phyloP scores from a whole-genome alignment of 2,888 invertebrate genomes.

The Eilema griseolum region DNA sequence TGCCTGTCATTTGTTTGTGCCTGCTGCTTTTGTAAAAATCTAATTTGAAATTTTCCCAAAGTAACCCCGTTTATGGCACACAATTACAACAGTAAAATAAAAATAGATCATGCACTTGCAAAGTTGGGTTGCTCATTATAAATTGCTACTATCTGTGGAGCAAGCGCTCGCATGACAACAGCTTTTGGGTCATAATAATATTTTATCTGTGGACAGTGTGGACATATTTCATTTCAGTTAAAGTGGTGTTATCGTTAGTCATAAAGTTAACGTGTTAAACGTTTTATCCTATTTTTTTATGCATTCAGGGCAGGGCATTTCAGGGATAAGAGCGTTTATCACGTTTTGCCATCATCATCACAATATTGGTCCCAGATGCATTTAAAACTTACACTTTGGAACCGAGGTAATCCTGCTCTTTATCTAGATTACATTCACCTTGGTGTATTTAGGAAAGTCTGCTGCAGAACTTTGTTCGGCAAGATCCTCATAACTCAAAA shows the following conservation, averaged over 20 bases:
- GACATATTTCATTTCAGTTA: background rate
- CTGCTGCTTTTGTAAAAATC: no score
- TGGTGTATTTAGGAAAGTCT: no score
- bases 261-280: background rate
- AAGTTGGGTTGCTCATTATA: slow-evolving; percentile 6
- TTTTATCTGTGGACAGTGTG: background rate
- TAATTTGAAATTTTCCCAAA: no score
- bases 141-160: background rate
- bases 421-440: no score
- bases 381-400: no score
- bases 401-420: no score
- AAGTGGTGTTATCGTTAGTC: background rate
- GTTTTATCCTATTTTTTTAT: background rate
- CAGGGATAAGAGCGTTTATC: background rate
- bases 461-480: no score
- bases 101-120: background rate
- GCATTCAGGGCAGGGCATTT: background rate
- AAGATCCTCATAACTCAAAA: no score
- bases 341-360: no score
- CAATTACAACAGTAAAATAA: background rate
- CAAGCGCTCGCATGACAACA: background rate
- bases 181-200: slow-evolving; percentile 3
- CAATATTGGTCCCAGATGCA: no score
- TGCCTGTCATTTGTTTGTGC: no score
- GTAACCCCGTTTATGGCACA: no score